Evolutionary conservation across 2,888 invertebrate genomes (phyloP).

Genomic region (Tetrapedia diversipes): DNA sequence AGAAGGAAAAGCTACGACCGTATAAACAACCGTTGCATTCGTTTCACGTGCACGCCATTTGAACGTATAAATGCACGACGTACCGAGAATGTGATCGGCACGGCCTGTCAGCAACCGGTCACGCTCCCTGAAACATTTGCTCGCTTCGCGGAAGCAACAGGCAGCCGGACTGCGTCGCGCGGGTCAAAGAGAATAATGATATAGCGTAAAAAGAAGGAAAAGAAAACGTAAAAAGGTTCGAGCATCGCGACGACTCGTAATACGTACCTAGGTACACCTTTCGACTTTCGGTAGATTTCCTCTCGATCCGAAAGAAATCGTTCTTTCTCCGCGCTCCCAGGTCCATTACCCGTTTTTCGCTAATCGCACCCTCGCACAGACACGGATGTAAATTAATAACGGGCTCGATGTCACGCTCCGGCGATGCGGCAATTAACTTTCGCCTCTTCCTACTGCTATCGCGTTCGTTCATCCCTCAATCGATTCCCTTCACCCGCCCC

Average conservation of each 20-base stretch:
- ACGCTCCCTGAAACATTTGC: slow-evolving; percentile 7
- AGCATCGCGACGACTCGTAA: not conserved
- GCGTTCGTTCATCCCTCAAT: too few relatives aligned
- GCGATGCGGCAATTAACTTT: slow-evolving; percentile 30
- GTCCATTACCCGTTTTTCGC: slow-evolving; percentile 19
- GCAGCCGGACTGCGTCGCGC: slow-evolving; percentile 6
- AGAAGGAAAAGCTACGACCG: too few relatives aligned
- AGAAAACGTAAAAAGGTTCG: too few relatives aligned
- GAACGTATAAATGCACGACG: slow-evolving; percentile 17
- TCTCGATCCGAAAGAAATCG: not conserved
- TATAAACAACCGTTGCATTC: not conserved
- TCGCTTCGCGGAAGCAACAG: slow-evolving; percentile 28
- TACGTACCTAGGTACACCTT: not conserved
- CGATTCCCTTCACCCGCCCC: not conserved
- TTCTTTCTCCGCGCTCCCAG: not conserved
- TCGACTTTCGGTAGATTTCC: not conserved
- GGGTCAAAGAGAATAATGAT: too few relatives aligned
- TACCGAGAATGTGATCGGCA: not conserved
- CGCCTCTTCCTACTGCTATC: too few relatives aligned
- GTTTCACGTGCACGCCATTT: slow-evolving; percentile 17
- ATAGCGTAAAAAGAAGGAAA: too few relatives aligned
- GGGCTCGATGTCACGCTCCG: slow-evolving; percentile 25
- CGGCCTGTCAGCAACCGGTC: not conserved
- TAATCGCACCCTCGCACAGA: not conserved
- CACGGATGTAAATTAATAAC: slow-evolving; percentile 34